A percentile compares a stretch with the other conserved stretches of the same genome.
Evolutionary conservation across 2,113 vertebrate species (phyloP).

Genomic region (Bubo bubo): DNA sequence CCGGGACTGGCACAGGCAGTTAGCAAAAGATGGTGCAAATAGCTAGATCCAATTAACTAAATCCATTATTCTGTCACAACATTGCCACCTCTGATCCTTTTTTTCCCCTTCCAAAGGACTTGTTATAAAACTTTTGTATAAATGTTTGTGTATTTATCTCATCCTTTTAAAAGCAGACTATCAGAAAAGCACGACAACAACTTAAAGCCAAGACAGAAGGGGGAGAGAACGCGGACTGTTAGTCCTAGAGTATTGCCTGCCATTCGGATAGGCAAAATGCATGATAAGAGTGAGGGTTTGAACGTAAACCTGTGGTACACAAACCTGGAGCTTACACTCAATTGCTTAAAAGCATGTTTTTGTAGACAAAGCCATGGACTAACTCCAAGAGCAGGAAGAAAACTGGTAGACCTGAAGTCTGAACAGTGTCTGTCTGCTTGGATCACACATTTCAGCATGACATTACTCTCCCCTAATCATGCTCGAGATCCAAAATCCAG

Average conservation of each 20-base stretch:
- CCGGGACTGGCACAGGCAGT: not conserved
- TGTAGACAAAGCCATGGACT: not conserved
- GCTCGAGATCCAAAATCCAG: not conserved
- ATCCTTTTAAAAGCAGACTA: not conserved
- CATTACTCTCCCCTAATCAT: not conserved
- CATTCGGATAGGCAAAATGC: not conserved
- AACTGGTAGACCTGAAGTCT: not conserved
- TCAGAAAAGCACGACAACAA: not conserved
- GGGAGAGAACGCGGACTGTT: not conserved
- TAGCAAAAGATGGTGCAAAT: not conserved
- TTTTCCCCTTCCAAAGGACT: not conserved
- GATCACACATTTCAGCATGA: not conserved
- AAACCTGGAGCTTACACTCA: not conserved
- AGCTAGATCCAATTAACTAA: slow-evolving; percentile 46
- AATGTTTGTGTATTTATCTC: not conserved
- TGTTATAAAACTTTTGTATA: not conserved
- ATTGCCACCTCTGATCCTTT: not conserved
- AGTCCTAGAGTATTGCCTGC: not conserved
- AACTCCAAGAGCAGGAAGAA: not conserved
- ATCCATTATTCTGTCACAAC: not conserved
- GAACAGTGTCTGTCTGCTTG: not conserved
- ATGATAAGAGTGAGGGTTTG: not conserved
- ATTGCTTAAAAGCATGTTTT: not conserved
- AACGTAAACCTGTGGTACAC: not conserved
- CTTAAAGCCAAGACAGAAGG: not conserved